Evolutionary conservation across 2,888 invertebrate genomes (phyloP).

Genomic region (Xylophagus ater): DNA sequence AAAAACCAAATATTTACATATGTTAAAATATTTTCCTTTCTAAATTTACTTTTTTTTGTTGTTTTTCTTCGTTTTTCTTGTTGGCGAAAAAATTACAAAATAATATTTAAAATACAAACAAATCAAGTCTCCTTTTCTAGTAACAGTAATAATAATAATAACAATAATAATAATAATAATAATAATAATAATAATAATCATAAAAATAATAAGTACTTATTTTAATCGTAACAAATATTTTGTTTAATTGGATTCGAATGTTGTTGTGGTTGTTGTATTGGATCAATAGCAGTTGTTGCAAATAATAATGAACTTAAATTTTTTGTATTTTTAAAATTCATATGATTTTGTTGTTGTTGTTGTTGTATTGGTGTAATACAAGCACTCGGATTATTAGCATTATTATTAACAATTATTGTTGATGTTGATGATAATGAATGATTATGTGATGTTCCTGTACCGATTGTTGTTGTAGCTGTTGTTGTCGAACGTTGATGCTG

Average conservation of each 20-base stretch:
- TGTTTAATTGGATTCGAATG: too few species aligned
- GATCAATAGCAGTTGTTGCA: constrained; percentile 10
- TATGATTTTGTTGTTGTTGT: constrained; percentile 16
- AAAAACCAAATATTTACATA: too few species aligned
- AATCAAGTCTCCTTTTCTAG: too few species aligned
- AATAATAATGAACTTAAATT: constrained; percentile 12
- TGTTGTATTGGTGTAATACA: constrained; percentile 5
- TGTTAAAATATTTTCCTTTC: too few species aligned
- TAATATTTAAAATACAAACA: too few species aligned
- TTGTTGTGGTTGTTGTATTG: too few species aligned
- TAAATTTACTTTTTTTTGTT: too few species aligned
- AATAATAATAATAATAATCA: constrained; percentile 1
- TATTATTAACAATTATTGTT: constrained; percentile 11
- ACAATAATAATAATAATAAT: constrained; percentile 1
- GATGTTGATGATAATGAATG: constrained; percentile 19
- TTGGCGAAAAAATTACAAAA: too few species aligned
- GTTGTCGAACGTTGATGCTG: constrained; percentile 41
- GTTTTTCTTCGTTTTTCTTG: too few species aligned
- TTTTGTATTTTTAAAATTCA: constrained; percentile 16
- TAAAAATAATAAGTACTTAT: too few species aligned
- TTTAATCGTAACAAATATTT: too few species aligned
- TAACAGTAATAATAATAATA: too few species aligned
- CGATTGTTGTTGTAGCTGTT: constrained; percentile 45
- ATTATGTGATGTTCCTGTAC: constrained; percentile 32
- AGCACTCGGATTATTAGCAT: background rate